Conservation (phyloP, 2,797 vertebrate genomes). For the Lerista edwardsae region DNA sequence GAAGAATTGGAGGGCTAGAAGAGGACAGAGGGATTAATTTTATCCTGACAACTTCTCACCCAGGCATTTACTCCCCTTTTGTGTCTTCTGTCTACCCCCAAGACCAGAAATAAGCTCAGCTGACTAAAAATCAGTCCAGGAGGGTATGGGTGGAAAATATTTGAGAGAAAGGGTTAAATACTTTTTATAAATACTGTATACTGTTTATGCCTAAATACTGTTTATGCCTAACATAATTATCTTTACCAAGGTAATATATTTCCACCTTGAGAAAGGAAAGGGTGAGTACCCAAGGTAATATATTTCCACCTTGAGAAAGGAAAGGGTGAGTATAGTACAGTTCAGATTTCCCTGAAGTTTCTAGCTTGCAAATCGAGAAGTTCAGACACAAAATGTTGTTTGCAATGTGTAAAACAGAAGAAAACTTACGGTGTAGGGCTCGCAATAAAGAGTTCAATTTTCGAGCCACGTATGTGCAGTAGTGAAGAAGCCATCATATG, state of each 20-base stretch:
- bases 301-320: constrained; percentile 8
- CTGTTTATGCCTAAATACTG: neutral
- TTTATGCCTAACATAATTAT: neutral
- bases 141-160: too few species aligned
- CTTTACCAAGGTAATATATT: neutral
- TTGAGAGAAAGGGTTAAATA: neutral
- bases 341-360: constrained; percentile 36
- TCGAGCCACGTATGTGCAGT: neutral
- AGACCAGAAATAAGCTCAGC: neutral
- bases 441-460: constrained; percentile 15
- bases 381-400: constrained; percentile 10
- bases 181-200: too few species aligned
- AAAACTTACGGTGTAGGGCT: constrained; percentile 5
- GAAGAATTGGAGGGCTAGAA: neutral
- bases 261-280: constrained; percentile 23
- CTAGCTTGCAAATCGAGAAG: constrained; percentile 24
- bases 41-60: neutral
- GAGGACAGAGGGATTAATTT: neutral
- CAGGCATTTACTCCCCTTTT: neutral
- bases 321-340: constrained; percentile 23
- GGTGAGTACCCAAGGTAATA: neutral
- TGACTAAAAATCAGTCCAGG: neutral
- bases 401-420: constrained; percentile 41
- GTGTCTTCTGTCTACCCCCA: neutral
- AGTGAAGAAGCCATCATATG: neutral